Base-by-base conservation (phyloP, 2,113 vertebrate genomes). In the Tamias sibiricus region DNA sequence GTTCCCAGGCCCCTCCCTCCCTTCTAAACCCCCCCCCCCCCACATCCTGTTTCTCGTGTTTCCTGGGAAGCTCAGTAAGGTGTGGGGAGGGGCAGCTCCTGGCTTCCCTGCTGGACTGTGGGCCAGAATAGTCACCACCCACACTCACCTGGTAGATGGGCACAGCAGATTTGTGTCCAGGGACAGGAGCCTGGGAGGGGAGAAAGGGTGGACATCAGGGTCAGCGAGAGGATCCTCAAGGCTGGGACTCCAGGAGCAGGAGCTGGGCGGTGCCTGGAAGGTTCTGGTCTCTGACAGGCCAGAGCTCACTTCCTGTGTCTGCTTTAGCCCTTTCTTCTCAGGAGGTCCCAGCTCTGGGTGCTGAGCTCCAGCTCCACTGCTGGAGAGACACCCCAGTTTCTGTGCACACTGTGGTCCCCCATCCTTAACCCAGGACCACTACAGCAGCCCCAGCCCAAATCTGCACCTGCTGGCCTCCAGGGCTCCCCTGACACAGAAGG, bases 101-200 rank as follows among this genome's bases (percentile, higher is more conserved):
- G 3, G 4, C 24, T 24, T 6, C 19, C 7, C 66, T 9, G n/a
- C 7, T 10, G 44, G 11, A 16, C 7, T 42, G 2, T 1, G 19
- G 19, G 11, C 40, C 17, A 59, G 64, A 66, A 37, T 2, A 8
- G 64, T 35, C 17, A 42, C 28, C 1, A 0, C 6, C 3, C 69
- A 87, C 52, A 91, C 76, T 91, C 64, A 87, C 87, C 82, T 87
- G 6, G 4, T 74, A 95, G 35, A 62, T 72, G 17, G 72, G 42
- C 75, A 5, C 1, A 0, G 30, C 13, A 57, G 37, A 20, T 1
- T 8, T 20, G 7, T 37, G 1, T 24, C 10, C 1, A 0, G 64
- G n/a, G 24, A 6, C 3, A 4, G 47, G 13, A 30, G 3, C 69
- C 74, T 87, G 20, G 24, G 8, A 22, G 28, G 35, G 35, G 4